Evolutionary conservation across 37 sponge, comb jelly and placozoan genomes (phyloP).

Genomic region (Beroe forskalii): DNA sequence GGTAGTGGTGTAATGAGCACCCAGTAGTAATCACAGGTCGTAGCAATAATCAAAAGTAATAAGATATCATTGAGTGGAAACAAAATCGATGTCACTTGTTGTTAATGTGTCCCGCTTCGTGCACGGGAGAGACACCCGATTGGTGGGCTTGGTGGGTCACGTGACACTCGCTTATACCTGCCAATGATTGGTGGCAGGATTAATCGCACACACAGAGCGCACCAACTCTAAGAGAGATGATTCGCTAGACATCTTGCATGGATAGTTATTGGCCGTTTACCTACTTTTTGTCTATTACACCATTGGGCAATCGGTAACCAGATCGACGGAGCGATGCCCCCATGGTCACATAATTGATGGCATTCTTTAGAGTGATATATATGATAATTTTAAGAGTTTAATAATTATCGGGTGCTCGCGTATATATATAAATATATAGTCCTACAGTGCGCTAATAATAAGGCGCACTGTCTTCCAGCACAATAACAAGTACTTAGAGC

Average conservation of each 20-base stretch:
- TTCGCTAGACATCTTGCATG: slow-evolving; percentile 44
- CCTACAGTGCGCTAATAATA: too few relatives aligned
- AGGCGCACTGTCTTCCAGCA: too few relatives aligned
- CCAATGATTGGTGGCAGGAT: not conserved
- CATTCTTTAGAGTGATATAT: too few relatives aligned
- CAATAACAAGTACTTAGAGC: too few relatives aligned
- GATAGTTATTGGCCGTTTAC: slow-evolving; percentile 56
- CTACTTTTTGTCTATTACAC: slow-evolving; percentile 59
- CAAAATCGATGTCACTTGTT: slow-evolving; percentile 39
- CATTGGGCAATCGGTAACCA: not conserved
- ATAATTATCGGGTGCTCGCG: too few relatives aligned
- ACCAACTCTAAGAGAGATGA: too few relatives aligned
- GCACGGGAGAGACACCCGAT: not conserved
- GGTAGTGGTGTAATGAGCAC: too few relatives aligned
- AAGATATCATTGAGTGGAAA: slow-evolving; percentile 61
- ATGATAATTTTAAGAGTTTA: too few relatives aligned
- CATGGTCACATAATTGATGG: too few relatives aligned
- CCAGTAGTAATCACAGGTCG: not conserved
- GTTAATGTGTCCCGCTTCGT: not conserved
- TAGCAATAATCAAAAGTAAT: slow-evolving; percentile 48
- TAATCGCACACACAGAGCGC: not conserved
- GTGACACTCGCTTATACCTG: not conserved
- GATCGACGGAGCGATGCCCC: too few relatives aligned
- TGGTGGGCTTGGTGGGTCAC: not conserved
- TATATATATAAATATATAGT: too few relatives aligned